These are phyloP conservation scores for Xanthia togata DNA, from an alignment of 2,888 invertebrate species.

Conservation along the genomic window DNA sequence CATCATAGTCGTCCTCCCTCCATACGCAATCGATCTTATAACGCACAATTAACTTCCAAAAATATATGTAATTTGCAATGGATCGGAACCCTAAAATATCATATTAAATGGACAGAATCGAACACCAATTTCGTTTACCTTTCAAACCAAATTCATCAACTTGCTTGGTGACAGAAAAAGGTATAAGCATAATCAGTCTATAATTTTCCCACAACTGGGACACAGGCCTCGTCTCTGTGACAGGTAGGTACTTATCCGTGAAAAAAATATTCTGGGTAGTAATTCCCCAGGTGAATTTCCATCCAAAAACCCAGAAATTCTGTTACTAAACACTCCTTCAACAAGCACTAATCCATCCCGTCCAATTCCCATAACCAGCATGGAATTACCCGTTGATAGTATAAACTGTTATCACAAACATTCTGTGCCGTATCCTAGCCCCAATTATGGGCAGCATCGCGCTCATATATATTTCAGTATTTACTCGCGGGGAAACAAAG, in stretches of 20 bases:
- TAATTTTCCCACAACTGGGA: no score
- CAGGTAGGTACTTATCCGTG: no score
- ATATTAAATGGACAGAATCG: background rate
- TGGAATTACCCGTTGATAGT: conserved; percentile 18
- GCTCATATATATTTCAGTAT: conserved; percentile 82
- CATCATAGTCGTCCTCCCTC: background rate
- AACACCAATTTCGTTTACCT: background rate
- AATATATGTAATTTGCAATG: background rate
- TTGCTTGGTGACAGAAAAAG: background rate
- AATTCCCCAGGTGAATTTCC: background rate
- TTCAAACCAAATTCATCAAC: background rate
- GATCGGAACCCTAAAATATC: background rate
- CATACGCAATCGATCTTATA: background rate
- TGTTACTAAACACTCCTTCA: background rate
- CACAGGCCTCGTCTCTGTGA: no score
- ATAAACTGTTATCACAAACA: conserved; percentile 48
- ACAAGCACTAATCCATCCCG: background rate
- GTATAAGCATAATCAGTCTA: no score
- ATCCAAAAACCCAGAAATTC: background rate
- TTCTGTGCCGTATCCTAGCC: conserved; percentile 27
- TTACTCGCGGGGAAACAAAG: conserved; percentile 77
- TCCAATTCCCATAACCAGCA: background rate
- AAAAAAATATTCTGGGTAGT: background rate
- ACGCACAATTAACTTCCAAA: background rate
- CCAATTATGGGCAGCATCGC: conserved; percentile 71